Conservation (phyloP, 2,797 vertebrate species). For the Hipposideros larvatus region DNA sequence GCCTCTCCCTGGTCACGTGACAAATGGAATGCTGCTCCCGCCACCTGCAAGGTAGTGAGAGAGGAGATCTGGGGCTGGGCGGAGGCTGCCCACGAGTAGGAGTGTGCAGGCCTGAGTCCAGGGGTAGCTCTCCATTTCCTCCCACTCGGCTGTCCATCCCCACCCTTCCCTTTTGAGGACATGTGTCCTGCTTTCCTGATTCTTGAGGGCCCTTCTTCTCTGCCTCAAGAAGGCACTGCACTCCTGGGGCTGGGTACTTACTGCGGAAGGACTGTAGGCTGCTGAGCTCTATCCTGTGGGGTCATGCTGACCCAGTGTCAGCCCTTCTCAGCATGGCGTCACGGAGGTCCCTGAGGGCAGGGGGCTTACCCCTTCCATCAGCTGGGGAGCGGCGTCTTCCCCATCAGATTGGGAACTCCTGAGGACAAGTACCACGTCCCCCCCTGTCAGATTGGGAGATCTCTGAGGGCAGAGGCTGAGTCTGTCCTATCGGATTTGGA, state of each 20-base stretch:
- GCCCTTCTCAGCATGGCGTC: neutral
- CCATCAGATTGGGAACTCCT: neutral
- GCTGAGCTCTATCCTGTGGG: neutral
- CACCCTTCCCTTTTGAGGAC: neutral
- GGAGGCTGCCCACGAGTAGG: rapidly evolving
- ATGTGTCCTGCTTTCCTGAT: neutral
- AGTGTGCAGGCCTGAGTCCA: neutral
- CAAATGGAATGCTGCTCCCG: neutral
- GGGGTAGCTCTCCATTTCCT: neutral
- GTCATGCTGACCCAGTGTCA: neutral
- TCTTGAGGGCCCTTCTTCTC: neutral
- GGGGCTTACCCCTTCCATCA: neutral
- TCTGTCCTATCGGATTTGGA: neutral
- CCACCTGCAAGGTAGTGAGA: neutral
- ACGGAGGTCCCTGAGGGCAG: neutral
- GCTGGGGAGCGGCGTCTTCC: neutral
- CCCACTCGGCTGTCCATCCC: neutral
- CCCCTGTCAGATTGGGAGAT: neutral
- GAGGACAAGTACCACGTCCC: neutral
- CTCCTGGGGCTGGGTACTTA: neutral
- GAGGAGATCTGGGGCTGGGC: neutral
- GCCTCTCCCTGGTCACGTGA: neutral
- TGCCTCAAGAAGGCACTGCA: neutral
- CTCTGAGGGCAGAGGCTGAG: neutral
- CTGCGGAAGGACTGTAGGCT: neutral